phyloP scores from a whole-genome alignment of 2,888 invertebrate species.

The Homarus gammarus region DNA sequence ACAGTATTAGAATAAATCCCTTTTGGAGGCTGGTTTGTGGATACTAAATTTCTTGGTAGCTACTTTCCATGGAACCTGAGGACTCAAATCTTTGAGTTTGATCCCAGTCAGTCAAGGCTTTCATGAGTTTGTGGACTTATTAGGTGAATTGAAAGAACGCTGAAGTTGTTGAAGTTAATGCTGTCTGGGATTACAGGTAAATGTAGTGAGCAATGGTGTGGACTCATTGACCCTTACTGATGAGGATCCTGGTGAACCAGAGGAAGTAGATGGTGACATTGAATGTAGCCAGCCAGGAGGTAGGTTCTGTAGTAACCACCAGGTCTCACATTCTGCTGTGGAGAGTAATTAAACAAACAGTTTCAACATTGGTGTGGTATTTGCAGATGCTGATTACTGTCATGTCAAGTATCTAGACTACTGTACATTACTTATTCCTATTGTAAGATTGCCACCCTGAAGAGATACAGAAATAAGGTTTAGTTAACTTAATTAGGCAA shows the following conservation, averaged over 20 bases:
- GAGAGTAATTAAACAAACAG: not conserved
- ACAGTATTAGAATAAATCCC: no score
- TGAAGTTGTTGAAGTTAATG: no score
- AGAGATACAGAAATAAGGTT: no score
- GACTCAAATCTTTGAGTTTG: no score
- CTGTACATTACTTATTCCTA: no score
- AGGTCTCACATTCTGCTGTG: no score
- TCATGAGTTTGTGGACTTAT: no score
- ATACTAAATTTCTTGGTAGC: not conserved
- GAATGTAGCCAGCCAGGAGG: not conserved
- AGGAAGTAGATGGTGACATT: not conserved
- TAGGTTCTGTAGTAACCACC: not conserved
- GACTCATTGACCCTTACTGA: not conserved
- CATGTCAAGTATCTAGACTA: no score
- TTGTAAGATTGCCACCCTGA: no score
- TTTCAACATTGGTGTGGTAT: not conserved
- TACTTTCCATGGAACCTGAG: not conserved
- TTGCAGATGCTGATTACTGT: not conserved
- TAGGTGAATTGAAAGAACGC: not conserved
- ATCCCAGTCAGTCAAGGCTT: no score
- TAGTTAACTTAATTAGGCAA: no score
- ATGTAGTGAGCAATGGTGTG: conserved; percentile 9
- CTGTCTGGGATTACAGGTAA: not conserved
- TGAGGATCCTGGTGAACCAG: not conserved
- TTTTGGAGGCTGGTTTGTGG: not conserved